Evolutionary conservation across 2,113 vertebrate species (phyloP).

Genomic region (Toxotes jaculatrix): DNA sequence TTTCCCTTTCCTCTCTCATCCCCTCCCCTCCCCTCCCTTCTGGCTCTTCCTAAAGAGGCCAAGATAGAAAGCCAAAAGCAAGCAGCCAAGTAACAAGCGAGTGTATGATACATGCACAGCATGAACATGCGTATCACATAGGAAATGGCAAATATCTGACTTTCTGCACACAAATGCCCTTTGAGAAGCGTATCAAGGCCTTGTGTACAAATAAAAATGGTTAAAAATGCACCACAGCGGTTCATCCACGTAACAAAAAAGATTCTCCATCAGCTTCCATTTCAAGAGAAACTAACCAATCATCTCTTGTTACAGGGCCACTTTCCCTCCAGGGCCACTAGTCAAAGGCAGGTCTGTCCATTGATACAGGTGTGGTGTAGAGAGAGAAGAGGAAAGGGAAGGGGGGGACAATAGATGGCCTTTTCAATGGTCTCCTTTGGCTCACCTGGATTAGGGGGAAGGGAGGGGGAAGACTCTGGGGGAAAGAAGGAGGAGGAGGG

Average conservation of each 20-base stretch:
- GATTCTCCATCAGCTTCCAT: conserved; percentile 57
- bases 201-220: conserved; percentile 7
- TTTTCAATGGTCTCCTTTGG: conserved; percentile 62
- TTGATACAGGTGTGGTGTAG: conserved; percentile 74
- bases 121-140: conserved; percentile 19
- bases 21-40: conserved; percentile 16
- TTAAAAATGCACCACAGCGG: conserved; percentile 19
- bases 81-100: conserved; percentile 28
- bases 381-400: not conserved
- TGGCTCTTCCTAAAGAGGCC: conserved; percentile 52
- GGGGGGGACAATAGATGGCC: conserved; percentile 67
- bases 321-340: conserved; percentile 60
- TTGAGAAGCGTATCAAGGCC: not conserved
- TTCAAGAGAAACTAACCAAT: conserved; percentile 65
- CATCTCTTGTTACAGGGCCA: conserved; percentile 70
- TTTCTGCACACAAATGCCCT: conserved; percentile 30
- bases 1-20: conserved; percentile 4
- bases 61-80: conserved; percentile 48
- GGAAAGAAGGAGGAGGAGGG: conserved; percentile 36
- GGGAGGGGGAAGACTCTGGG: not conserved
- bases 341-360: conserved; percentile 72
- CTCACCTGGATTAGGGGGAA: conserved; percentile 70
- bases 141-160: conserved; percentile 20
- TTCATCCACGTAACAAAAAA: conserved; percentile 42
- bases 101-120: conserved; percentile 20